Evolutionary conservation across 2,888 invertebrate genomes (phyloP).

Genomic region (Drosophila infuscata): DNA sequence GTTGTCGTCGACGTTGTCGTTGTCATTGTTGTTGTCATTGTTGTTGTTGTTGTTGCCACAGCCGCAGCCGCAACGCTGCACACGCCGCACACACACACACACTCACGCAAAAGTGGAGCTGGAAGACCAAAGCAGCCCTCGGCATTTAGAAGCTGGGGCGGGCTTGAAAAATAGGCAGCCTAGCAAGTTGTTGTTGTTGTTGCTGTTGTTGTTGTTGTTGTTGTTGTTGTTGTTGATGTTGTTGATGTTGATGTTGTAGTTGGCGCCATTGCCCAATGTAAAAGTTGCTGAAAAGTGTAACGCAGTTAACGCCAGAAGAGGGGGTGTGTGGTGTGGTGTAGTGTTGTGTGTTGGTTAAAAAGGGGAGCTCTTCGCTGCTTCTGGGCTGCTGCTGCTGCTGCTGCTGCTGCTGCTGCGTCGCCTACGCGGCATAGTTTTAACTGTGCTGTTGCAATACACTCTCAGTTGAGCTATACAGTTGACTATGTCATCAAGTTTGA

Average conservation of each 20-base stretch:
- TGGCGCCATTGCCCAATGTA: constrained; percentile 73
- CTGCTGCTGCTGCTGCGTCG: constrained; percentile 63
- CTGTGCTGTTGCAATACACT: constrained; percentile 58
- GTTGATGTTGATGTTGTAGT: constrained; percentile 58
- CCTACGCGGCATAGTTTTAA: constrained; percentile 79
- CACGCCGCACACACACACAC: constrained; percentile 52
- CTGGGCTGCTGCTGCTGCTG: constrained; percentile 24
- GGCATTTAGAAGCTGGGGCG: constrained; percentile 39
- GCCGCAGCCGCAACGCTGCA: constrained; percentile 75
- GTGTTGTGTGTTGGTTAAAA: constrained; percentile 15
- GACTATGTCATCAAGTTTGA: not conserved
- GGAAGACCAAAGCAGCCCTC: constrained; percentile 46
- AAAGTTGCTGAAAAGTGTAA: constrained; percentile 78
- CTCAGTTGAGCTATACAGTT: not conserved
- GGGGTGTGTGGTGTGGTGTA: constrained; percentile 6
- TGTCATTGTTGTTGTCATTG: constrained; percentile 31
- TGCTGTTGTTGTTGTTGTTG: constrained; percentile 35
- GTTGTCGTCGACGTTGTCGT: constrained; percentile 35
- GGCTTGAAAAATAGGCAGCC: constrained; percentile 65
- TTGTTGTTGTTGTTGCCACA: too few relatives aligned
- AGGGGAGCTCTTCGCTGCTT: constrained; percentile 16
- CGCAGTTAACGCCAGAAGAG: constrained; percentile 55
- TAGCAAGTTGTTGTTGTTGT: constrained; percentile 46
- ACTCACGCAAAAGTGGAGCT: constrained; percentile 21
- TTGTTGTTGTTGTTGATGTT: constrained; percentile 42